phyloP scores from a whole-genome alignment of 2,797 vertebrate species.

The Margarornis squamiger region DNA sequence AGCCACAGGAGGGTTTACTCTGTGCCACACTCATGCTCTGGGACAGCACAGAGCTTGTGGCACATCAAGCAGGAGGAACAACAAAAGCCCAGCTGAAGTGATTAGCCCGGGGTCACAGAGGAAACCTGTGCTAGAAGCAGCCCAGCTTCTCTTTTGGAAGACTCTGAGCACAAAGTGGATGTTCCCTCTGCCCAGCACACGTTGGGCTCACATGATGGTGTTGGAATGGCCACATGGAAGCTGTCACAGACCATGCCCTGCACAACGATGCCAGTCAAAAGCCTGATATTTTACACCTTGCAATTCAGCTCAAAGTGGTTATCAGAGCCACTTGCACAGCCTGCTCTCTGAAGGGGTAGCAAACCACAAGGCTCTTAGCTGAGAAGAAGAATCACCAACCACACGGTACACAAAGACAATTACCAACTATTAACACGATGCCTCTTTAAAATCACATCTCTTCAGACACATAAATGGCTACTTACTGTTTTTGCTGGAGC shows the following conservation, averaged over 20 bases:
- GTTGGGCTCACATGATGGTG: accelerated
- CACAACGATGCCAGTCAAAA: background rate
- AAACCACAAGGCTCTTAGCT: background rate
- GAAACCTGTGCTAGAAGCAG: background rate
- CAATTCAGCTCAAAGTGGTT: background rate
- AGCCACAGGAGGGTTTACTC: background rate
- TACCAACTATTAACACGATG: background rate
- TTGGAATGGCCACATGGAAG: background rate
- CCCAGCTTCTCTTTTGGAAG: background rate
- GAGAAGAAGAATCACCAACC: background rate
- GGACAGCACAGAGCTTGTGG: background rate
- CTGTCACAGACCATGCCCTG: background rate
- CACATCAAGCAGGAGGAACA: background rate
- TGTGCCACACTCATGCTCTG: accelerated
- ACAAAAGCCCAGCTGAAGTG: background rate
- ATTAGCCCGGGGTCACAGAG: background rate
- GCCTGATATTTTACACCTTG: background rate
- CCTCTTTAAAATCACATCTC: background rate
- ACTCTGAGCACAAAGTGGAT: background rate
- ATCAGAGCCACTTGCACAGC: background rate
- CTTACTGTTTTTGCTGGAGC: slow-evolving; percentile 72
- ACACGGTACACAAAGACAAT: background rate
- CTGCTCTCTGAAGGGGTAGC: background rate
- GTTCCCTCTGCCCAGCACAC: background rate
- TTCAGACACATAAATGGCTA: background rate